Conservation (phyloP, 2,113 vertebrate genomes). For the Hyperoodon ampullatus region DNA sequence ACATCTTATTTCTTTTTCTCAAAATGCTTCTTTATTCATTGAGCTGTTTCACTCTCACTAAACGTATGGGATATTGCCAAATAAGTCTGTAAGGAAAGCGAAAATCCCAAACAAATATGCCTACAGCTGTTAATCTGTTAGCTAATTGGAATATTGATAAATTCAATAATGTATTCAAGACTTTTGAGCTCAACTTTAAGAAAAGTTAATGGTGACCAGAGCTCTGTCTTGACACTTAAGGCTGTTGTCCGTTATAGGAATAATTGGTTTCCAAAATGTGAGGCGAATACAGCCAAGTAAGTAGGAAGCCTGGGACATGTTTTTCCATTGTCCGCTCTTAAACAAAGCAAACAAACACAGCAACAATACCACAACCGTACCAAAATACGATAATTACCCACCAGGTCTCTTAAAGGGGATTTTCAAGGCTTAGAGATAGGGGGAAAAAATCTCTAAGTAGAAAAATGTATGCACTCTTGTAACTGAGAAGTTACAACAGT, state of each 20-base stretch:
- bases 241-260: slow-evolving; percentile 71
- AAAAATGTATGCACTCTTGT: not conserved
- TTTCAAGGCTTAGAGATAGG: not conserved
- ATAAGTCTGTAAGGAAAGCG: slow-evolving; percentile 41
- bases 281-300: slow-evolving; percentile 60
- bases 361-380: not conserved
- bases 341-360: slow-evolving; percentile 36
- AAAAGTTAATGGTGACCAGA: slow-evolving; percentile 68
- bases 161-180: slow-evolving; percentile 72
- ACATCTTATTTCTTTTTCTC: not conserved
- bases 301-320: slow-evolving; percentile 49
- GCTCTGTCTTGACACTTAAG: slow-evolving; percentile 63
- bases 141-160: slow-evolving; percentile 77
- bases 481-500: not conserved
- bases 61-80: slow-evolving; percentile 50
- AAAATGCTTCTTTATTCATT: slow-evolving; percentile 8
- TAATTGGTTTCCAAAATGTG: slow-evolving; percentile 61
- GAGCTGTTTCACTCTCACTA: slow-evolving; percentile 13
- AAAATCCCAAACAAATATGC: slow-evolving; percentile 61
- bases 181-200: slow-evolving; percentile 62
- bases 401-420: not conserved
- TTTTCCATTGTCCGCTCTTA: slow-evolving; percentile 6
- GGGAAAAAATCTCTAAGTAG: not conserved
- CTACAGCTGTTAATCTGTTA: slow-evolving; percentile 71
- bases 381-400: not conserved